Conservation (phyloP, 2,888 invertebrate genomes). For the Ophion obscuratus region DNA sequence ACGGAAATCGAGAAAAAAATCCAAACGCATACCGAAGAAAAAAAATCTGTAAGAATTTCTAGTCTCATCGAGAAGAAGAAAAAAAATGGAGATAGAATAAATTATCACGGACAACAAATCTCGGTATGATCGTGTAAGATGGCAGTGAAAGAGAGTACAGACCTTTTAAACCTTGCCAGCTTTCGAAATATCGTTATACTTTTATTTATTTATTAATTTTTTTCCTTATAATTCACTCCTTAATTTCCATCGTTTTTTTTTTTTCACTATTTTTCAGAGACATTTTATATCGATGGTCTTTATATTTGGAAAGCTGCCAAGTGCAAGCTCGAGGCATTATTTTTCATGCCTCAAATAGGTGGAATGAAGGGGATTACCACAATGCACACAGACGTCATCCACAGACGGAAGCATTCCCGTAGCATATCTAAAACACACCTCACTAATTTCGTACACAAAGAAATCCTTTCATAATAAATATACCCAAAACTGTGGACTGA, state of each 20-base stretch:
- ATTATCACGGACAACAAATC: conserved; percentile 48
- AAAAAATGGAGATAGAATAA: conserved; percentile 64
- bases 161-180: conserved; percentile 79
- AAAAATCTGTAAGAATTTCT: not conserved
- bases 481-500: conserved; percentile 72
- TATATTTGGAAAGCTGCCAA: conserved; percentile 75
- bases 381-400: conserved; percentile 83
- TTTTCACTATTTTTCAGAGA: not conserved
- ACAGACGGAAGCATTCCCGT: conserved; percentile 83
- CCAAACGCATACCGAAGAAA: not conserved
- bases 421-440: conserved; percentile 82
- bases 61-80: conserved; percentile 25
- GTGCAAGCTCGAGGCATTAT: conserved; percentile 78
- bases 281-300: not conserved
- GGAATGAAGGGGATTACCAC: conserved; percentile 80
- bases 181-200: conserved; percentile 70
- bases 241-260: not conserved
- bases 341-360: conserved; percentile 79
- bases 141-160: conserved; percentile 80
- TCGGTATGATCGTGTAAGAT: conserved; percentile 76
- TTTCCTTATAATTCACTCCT: not conserved
- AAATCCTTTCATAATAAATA: conserved; percentile 72
- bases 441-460: conserved; percentile 80
- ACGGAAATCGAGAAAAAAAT: conserved; percentile 18
- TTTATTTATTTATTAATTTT: conserved; percentile 14